Evolutionary conservation across 1,140 invertebrate species (phyloP), one percentile per base, ranked within the genome.

Genomic region (Gryon sp.): DNA sequence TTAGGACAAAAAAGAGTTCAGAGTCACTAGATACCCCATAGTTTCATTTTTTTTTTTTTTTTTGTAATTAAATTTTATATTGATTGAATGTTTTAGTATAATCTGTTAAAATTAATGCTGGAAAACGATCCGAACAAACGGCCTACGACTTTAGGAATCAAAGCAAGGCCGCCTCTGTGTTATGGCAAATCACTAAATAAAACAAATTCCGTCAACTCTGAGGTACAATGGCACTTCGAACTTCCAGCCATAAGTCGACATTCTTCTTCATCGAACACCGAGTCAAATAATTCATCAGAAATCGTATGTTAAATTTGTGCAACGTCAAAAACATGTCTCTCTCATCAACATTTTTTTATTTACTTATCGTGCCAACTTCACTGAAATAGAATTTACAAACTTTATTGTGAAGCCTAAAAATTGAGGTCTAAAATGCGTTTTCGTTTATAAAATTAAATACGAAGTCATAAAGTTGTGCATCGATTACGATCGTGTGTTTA

Each of bases 81-180:
- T 62, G 16, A 4, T 19, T 20, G n/a, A n/a, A n/a, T 60, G 76
- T 91, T 91, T 48, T 87, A 96, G 95, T 91, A 89, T 79, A 86
- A 92, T 2, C 89, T 97, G 40, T 86, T 98, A 7, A 90, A 92
- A 52, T 87, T 93, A 84, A 95, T 98, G 93, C 87, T 97, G 5
- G 93, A 93, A 16, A 84, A 90, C 11, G 88, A 93, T 65, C 95
- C 97, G 1, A 86, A 89, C 2, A 88, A 92, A 57, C 88, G 97
- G 14, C 95, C 96, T 24, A 93, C 94, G 14, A 95, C 95, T 0
- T 89, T 91, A 55, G 94, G 94, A 32, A 92, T 96, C 28, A 89
- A 91, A 78, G 87, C 89, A 7, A 85, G 86, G 41, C 86, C 88
- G 8, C 91, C 91, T 14, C 85, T 90, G 15, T 63, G 66, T 15